Evolutionary conservation across 2,888 invertebrate species (phyloP).

Genomic region (Glyphotaelius pellucidus): DNA sequence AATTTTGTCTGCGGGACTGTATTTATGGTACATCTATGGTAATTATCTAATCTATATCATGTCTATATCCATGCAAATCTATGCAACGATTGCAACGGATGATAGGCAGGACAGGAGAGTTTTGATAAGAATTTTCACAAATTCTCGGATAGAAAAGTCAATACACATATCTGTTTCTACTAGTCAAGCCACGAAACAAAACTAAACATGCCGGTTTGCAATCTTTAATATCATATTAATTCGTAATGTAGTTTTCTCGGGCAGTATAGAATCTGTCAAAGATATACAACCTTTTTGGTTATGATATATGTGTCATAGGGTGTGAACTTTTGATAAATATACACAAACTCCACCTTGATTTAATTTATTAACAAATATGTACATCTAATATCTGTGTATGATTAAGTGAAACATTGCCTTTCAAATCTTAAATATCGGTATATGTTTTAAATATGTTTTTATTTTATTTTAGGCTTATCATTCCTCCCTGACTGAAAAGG

Average conservation of each 20-base stretch:
- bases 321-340: slow-evolving; percentile 44
- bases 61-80: neutral
- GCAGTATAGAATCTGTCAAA: neutral
- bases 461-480: slow-evolving; percentile 90
- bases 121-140: slow-evolving; percentile 4
- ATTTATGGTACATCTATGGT: neutral
- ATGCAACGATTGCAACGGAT: neutral
- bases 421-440: too few species aligned
- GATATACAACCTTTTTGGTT: slow-evolving; percentile 22
- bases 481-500: slow-evolving; percentile 90
- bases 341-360: neutral
- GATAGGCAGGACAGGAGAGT: neutral
- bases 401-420: neutral
- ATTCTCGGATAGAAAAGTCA: neutral
- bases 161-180: neutral
- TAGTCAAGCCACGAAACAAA: neutral
- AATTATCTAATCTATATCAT: neutral
- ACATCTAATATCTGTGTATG: neutral
- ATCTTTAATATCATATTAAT: neutral
- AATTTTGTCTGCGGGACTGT: neutral
- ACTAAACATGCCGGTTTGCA: slow-evolving; percentile 49
- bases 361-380: neutral
- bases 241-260: neutral
- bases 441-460: neutral
- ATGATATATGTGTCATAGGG: slow-evolving; percentile 56